These are phyloP conservation scores for Rhynchonycteris naso DNA, from an alignment of 2,797 vertebrate species.

Conservation along the genomic window DNA sequence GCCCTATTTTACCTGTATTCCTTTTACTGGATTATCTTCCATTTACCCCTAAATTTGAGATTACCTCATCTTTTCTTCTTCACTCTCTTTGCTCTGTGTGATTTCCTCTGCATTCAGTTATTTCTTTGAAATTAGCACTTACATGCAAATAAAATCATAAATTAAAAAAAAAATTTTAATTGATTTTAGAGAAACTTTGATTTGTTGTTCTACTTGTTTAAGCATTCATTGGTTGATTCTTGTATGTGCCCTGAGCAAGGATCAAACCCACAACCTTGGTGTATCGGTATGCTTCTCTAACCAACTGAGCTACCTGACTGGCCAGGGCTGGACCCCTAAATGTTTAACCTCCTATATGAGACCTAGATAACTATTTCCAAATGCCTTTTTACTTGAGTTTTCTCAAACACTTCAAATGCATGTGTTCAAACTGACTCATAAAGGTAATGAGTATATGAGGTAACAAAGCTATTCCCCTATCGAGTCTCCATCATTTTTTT, in stretches of 20 bases:
- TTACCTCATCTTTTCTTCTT: not conserved
- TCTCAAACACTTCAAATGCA: conserved; percentile 11
- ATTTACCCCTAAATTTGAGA: not conserved
- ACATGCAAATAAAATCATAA: not conserved
- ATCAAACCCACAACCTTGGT: too few species aligned
- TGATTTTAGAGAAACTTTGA: too few species aligned
- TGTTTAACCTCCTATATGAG: conserved; percentile 11
- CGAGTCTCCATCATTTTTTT: not conserved
- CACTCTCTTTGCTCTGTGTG: not conserved
- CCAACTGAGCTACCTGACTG: too few species aligned
- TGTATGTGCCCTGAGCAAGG: too few species aligned
- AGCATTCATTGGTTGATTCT: too few species aligned
- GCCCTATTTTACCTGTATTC: not conserved
- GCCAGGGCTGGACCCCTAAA: not conserved
- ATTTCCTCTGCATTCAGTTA: not conserved
- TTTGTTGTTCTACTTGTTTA: too few species aligned
- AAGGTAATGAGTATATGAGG: not conserved
- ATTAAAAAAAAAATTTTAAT: too few species aligned
- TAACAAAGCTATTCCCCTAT: not conserved
- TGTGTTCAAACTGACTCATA: not conserved
- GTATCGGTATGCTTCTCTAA: too few species aligned
- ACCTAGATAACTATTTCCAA: conserved; percentile 32
- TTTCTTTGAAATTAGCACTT: conserved; percentile 4
- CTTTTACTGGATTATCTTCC: not conserved
- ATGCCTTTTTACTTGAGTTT: conserved; percentile 40